Percentiles rank a stretch among this genome's conserved stretches.
Conservation (phyloP, 2,113 vertebrate genomes). For the Tenebrosternarchus preto region DNA sequence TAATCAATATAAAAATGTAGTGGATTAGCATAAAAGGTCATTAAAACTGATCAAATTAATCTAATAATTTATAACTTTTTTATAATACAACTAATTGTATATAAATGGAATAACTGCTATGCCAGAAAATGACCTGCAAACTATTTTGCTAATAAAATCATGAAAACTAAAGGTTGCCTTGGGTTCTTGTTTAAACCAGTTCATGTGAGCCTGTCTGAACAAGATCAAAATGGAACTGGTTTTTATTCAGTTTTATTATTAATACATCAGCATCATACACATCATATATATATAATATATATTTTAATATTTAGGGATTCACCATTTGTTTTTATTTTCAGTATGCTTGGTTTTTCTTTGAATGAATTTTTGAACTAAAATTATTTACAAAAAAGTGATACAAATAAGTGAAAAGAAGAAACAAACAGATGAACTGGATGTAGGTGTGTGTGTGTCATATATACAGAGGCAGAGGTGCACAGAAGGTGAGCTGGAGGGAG, state of each 20-base stretch:
- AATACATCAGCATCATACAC: conserved; percentile 62
- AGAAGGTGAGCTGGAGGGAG: not conserved
- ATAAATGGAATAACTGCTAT: conserved; percentile 8
- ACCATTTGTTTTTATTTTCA: conserved; percentile 72
- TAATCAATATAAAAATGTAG: conserved; percentile 8
- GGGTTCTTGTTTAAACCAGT: conserved; percentile 4
- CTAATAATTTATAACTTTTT: no score
- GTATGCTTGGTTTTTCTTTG: conserved; percentile 64
- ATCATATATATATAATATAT: conserved; percentile 75
- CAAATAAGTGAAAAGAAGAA: conserved; percentile 65
- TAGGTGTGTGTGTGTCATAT: conserved; percentile 65
- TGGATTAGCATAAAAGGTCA: not conserved
- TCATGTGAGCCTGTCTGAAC: conserved; percentile 31
- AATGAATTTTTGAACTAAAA: conserved; percentile 73
- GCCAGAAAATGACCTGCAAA: not conserved
- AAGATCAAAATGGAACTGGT: conserved; percentile 56
- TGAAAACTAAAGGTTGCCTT: not conserved
- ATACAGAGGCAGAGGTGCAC: conserved; percentile 60
- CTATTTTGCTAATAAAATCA: not conserved
- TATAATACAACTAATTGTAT: no score
- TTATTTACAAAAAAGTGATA: conserved; percentile 80
- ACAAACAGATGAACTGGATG: conserved; percentile 39
- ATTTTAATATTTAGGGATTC: conserved; percentile 75
- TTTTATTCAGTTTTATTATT: conserved; percentile 72
- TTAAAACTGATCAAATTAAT: no score